Evolutionary conservation across 2,797 vertebrate genomes (phyloP).

Genomic region (Rhodeus uyekii): DNA sequence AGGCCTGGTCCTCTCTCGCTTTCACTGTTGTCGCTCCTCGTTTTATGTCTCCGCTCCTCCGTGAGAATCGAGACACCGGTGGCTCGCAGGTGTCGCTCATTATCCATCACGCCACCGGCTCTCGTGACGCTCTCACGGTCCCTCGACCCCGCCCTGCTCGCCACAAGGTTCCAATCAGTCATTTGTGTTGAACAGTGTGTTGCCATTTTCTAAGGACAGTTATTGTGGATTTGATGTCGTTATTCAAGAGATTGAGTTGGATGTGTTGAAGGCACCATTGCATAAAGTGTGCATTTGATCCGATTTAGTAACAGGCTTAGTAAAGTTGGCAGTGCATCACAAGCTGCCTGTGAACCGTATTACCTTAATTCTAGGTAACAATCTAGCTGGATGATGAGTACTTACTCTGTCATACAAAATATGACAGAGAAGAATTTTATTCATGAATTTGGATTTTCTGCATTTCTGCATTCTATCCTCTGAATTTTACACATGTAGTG

Average conservation of each 20-base stretch:
- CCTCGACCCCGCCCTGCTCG: too few species aligned
- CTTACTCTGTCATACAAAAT: too few species aligned
- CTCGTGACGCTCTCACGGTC: too few species aligned
- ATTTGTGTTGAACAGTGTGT: neutral
- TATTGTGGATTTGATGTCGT: slow-evolving; percentile 35
- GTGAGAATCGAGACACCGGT: too few species aligned
- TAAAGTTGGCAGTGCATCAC: slow-evolving; percentile 6
- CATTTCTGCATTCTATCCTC: neutral
- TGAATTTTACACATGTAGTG: neutral
- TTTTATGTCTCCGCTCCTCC: too few species aligned
- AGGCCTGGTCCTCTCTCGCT: too few species aligned
- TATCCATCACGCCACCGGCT: too few species aligned
- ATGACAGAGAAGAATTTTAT: too few species aligned
- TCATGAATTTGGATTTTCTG: too few species aligned
- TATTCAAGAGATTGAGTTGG: slow-evolving; percentile 27
- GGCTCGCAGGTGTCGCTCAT: too few species aligned
- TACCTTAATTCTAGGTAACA: neutral
- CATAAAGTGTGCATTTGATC: slow-evolving; percentile 7
- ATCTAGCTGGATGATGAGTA: too few species aligned
- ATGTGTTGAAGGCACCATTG: neutral
- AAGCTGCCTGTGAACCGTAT: neutral
- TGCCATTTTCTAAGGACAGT: slow-evolving; percentile 28
- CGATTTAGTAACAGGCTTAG: slow-evolving; percentile 2
- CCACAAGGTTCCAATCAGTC: slow-evolving; percentile 41
- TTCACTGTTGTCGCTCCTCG: too few species aligned